Evolutionary conservation across 2,888 invertebrate species (phyloP).

Genomic region (Mongoloraphidia duomilia): DNA sequence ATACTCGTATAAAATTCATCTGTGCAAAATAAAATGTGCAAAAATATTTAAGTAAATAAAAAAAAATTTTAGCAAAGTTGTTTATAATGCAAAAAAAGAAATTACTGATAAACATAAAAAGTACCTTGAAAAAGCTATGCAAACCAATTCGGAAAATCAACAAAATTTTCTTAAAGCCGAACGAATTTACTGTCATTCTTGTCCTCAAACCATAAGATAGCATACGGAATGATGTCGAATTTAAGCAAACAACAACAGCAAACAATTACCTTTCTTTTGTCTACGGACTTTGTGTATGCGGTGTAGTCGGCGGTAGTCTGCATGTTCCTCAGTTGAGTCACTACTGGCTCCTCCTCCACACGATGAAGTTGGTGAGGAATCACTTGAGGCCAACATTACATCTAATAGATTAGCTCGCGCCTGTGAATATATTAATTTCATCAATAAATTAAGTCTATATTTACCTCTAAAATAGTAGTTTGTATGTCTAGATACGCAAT

Average conservation of each 20-base stretch:
- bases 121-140: too few relatives aligned
- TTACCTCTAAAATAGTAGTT: too few relatives aligned
- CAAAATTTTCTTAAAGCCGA: too few relatives aligned
- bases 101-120: too few relatives aligned
- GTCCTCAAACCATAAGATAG: conserved; percentile 1
- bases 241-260: neutral
- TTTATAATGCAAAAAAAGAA: too few relatives aligned
- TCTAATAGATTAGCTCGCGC: conserved; percentile 61
- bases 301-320: conserved; percentile 55
- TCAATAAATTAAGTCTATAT: conserved; percentile 2
- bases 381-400: conserved; percentile 63
- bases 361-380: conserved; percentile 51
- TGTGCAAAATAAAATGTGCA: too few relatives aligned
- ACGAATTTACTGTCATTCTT: neutral
- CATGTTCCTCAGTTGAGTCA: conserved; percentile 41
- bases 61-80: too few relatives aligned
- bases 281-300: conserved; percentile 52
- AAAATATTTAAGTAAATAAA: too few relatives aligned
- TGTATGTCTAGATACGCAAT: too few relatives aligned
- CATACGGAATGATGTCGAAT: neutral
- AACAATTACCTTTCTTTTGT: conserved; percentile 54
- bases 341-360: conserved; percentile 47
- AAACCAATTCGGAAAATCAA: too few relatives aligned
- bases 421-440: conserved; percentile 26
- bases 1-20: too few relatives aligned